Evolutionary conservation across 2,888 invertebrate genomes (phyloP).

Genomic region (Phengaris arion): DNA sequence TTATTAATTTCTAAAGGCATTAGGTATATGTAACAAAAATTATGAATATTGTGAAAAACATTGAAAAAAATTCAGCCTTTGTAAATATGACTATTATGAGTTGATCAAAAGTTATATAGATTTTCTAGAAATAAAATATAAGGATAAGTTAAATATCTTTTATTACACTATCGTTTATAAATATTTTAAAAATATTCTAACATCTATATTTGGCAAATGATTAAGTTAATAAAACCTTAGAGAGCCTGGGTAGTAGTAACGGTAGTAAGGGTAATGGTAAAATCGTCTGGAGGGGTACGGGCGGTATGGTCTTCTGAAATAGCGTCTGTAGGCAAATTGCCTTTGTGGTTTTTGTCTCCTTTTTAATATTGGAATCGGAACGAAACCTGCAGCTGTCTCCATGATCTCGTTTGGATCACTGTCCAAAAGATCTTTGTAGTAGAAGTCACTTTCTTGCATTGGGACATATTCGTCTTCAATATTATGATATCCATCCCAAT

Average conservation of each 20-base stretch:
- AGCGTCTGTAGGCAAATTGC: constrained; percentile 53
- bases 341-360: constrained; percentile 48
- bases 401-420: constrained; percentile 61
- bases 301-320: constrained; percentile 52
- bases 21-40: not conserved
- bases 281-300: constrained; percentile 51
- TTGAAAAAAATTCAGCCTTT: not conserved
- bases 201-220: constrained; percentile 31
- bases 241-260: constrained; percentile 63
- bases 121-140: constrained; percentile 3
- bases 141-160: constrained; percentile 8
- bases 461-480: constrained; percentile 37
- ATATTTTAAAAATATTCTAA: constrained; percentile 28
- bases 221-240: constrained; percentile 59
- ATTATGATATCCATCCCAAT: constrained; percentile 32
- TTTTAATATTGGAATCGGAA: constrained; percentile 56
- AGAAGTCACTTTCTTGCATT: constrained; percentile 41
- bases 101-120: constrained; percentile 21
- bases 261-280: constrained; percentile 55
- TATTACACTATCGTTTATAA: constrained; percentile 32
- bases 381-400: constrained; percentile 65
- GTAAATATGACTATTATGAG: constrained; percentile 13
- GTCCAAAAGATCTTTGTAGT: constrained; percentile 47
- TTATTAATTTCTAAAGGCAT: too few relatives aligned
- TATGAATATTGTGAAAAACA: not conserved